Conservation (phyloP, 2,113 vertebrate genomes). For the Mustelus asterias region DNA sequence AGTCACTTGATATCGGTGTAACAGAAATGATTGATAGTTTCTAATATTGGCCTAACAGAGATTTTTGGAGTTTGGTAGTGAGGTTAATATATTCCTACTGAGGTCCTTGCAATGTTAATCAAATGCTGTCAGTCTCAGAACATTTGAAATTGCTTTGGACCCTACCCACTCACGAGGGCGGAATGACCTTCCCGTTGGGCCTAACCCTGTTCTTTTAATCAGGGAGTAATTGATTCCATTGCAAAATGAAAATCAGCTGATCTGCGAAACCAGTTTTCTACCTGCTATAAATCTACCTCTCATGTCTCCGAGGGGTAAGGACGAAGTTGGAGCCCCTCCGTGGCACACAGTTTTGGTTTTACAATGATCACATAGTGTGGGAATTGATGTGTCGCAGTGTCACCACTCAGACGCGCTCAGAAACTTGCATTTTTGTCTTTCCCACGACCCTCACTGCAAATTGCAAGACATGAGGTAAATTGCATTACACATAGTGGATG, state of each 20-base stretch:
- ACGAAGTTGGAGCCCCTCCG: too few relatives aligned
- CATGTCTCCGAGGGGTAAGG: not conserved
- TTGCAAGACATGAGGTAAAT: not conserved
- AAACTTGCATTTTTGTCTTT: not conserved
- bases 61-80: not conserved
- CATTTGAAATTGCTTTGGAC: not conserved
- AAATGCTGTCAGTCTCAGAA: not conserved
- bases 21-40: not conserved
- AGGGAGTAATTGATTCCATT: not conserved
- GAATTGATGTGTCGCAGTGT: not conserved
- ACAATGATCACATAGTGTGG: not conserved
- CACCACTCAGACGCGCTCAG: not conserved
- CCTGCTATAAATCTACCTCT: not conserved
- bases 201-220: not conserved
- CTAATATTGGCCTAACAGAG: not conserved
- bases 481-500: not conserved
- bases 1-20: not conserved
- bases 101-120: not conserved
- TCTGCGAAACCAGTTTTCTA: not conserved
- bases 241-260: not conserved
- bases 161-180: not conserved
- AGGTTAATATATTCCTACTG: not conserved
- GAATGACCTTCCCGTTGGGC: too few relatives aligned
- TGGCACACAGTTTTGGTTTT: not conserved
- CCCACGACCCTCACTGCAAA: not conserved